Base-by-base conservation (phyloP, 2,113 vertebrate genomes). In the Microcebus tavaratra region DNA sequence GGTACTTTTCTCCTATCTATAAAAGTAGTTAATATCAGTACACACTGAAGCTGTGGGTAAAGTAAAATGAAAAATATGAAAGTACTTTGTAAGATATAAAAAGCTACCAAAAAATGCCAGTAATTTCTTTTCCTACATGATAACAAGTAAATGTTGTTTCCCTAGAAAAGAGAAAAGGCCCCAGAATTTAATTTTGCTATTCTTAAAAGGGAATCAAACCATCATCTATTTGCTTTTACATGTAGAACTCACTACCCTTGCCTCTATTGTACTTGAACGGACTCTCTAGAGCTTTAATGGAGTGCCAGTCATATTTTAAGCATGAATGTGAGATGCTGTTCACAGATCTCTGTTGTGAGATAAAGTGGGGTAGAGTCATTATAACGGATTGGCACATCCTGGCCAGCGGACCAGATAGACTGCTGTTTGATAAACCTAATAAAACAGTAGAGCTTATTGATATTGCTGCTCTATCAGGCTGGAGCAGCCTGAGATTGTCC, bases 391-490 rank as follows among this genome's bases (percentile, higher is more conserved):
- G 20, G 50, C 89, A 86, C 12, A 61, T 48, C 73, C 78, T 89
- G 96, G 89, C 95, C 94, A 87, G 55, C 27, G 89, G 83, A 68
- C 55, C 48, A 57, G 79, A 83, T 50, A 79, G 70, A 96, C 91
- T 92, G 96, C 96, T 92, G 70, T 80, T 83, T 96, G 88, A 95
- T 93, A 91, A 89, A 82, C 78, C 92, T 96, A 87, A 96, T 95
- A 96, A 96, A 93, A 96, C 80, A 80, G 95, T 25, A 31, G 68
- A 50, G 75, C 36, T 75, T 70, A 34, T 80, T 90, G 95, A 80
- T 65, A 75, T 57, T 53, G 75, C 68, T 79, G 36, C 45, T 93
- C 42, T 72, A 10, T 34, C 23, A 76, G 53, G 57, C 6, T 55
- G 63, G 61, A 85, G 65, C 48, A 78, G 45, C 89, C 90, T 5